These are phyloP conservation scores for Staurois parvus DNA, from an alignment of 2,797 vertebrate species.

Conservation along the genomic window DNA sequence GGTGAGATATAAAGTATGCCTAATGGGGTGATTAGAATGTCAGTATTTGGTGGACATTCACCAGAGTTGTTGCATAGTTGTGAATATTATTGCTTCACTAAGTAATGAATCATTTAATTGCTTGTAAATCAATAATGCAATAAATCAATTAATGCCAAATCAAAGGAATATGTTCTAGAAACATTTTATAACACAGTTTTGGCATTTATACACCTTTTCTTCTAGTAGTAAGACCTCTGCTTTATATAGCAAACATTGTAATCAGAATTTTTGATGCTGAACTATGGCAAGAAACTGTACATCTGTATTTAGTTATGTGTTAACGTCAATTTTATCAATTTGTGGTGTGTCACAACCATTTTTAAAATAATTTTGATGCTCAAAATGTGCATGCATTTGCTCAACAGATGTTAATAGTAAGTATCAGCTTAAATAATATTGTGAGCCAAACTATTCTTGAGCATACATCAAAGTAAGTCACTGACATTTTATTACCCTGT, in stretches of 20 bases:
- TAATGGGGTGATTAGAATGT: too few relatives aligned
- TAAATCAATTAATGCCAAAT: neutral
- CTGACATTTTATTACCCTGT: neutral
- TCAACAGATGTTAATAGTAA: slow-evolving; percentile 30
- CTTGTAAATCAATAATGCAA: neutral
- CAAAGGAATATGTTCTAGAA: neutral
- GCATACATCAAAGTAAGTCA: neutral
- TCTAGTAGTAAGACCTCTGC: neutral
- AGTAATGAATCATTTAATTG: neutral
- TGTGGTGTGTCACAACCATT: slow-evolving; percentile 33
- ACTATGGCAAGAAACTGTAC: slow-evolving; percentile 17
- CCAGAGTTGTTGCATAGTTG: too few relatives aligned
- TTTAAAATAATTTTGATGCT: neutral
- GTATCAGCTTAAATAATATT: neutral
- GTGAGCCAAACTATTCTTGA: slow-evolving; percentile 11
- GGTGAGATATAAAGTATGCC: too few relatives aligned
- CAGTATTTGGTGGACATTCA: too few relatives aligned
- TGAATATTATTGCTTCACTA: neutral
- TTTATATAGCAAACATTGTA: slow-evolving; percentile 1
- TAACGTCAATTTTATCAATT: slow-evolving; percentile 37
- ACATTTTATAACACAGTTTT: slow-evolving; percentile 27
- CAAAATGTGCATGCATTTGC: slow-evolving; percentile 4
- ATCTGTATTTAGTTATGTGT: slow-evolving; percentile 23
- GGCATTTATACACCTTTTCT: neutral
- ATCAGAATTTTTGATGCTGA: neutral